Conservation (phyloP, 2,888 invertebrate species). For the Euplagia quadripunctaria region DNA sequence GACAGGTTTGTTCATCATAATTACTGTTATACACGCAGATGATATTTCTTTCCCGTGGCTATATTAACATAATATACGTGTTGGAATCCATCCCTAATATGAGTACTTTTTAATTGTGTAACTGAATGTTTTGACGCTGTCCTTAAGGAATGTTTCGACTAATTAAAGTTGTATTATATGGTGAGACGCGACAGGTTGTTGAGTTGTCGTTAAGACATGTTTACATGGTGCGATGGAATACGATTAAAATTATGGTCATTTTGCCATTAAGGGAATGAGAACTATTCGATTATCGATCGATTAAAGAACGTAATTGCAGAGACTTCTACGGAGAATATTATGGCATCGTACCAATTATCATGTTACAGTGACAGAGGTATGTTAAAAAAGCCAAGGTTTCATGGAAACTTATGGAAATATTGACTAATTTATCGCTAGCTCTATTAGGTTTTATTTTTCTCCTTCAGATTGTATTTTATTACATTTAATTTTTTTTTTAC, state of each 20-base stretch:
- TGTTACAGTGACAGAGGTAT: background rate
- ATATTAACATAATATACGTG: slow-evolving; percentile 43
- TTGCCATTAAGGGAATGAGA: slow-evolving; percentile 3
- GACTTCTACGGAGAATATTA: background rate
- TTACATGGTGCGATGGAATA: slow-evolving; percentile 23
- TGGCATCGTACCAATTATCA: background rate
- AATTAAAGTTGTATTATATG: slow-evolving; percentile 62
- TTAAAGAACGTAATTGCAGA: background rate
- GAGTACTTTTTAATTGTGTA: slow-evolving; percentile 37
- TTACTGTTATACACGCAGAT: slow-evolving; percentile 16
- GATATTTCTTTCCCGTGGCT: slow-evolving; percentile 20
- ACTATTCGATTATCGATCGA: background rate
- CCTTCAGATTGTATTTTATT: too few species aligned
- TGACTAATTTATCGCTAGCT: too few species aligned
- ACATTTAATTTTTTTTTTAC: too few species aligned
- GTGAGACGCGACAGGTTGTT: slow-evolving; percentile 40
- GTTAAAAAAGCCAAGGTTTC: background rate
- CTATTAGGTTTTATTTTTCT: too few species aligned
- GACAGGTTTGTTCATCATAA: slow-evolving; percentile 16
- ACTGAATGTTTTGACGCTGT: slow-evolving; percentile 47
- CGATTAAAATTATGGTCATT: background rate
- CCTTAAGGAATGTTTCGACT: slow-evolving; percentile 39
- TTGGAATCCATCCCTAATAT: slow-evolving; percentile 46
- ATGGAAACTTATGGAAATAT: background rate
- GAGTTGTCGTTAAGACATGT: slow-evolving; percentile 37